These are phyloP conservation scores for Pagrus major DNA, from an alignment of 2,113 vertebrate genomes.

Conservation along the genomic window DNA sequence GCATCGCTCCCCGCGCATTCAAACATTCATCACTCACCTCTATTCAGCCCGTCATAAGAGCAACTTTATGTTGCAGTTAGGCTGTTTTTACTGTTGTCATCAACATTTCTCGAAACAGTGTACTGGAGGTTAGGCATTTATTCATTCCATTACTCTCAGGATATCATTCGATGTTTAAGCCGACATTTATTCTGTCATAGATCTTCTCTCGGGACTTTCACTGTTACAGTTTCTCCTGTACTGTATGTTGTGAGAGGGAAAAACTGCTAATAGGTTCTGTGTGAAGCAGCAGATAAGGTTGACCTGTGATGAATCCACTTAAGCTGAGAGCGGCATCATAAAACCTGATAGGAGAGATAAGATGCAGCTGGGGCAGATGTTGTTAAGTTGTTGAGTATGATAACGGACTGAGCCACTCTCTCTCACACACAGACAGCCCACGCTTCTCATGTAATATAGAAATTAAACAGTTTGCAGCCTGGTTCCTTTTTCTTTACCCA, in stretches of 20 bases:
- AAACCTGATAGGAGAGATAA: slow-evolving; percentile 52
- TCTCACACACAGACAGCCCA: neutral
- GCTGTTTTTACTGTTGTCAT: slow-evolving; percentile 53
- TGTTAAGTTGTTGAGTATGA: slow-evolving; percentile 18
- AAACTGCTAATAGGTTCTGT: neutral
- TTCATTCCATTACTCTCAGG: slow-evolving; percentile 14
- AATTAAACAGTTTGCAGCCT: neutral
- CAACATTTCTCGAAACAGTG: slow-evolving; percentile 16
- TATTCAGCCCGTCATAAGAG: slow-evolving; percentile 22
- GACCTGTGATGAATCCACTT: slow-evolving; percentile 44
- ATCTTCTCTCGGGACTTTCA: neutral
- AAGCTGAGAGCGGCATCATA: slow-evolving; percentile 38
- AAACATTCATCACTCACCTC: slow-evolving; percentile 50
- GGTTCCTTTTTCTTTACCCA: slow-evolving; percentile 13
- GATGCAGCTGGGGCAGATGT: slow-evolving; percentile 12
- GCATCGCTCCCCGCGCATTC: slow-evolving; percentile 30
- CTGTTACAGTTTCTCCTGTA: neutral
- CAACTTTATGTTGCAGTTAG: slow-evolving; percentile 43
- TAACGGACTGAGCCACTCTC: neutral
- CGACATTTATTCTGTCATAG: neutral
- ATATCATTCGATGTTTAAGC: slow-evolving; percentile 9
- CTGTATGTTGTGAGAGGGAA: neutral
- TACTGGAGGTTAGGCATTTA: neutral
- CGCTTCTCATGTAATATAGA: neutral
- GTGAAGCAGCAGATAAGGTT: slow-evolving; percentile 33